A percentile compares a stretch with the other conserved stretches of the same genome.
Evolutionary conservation across 2,888 invertebrate species (phyloP).

Genomic region (Heliconius aoede): DNA sequence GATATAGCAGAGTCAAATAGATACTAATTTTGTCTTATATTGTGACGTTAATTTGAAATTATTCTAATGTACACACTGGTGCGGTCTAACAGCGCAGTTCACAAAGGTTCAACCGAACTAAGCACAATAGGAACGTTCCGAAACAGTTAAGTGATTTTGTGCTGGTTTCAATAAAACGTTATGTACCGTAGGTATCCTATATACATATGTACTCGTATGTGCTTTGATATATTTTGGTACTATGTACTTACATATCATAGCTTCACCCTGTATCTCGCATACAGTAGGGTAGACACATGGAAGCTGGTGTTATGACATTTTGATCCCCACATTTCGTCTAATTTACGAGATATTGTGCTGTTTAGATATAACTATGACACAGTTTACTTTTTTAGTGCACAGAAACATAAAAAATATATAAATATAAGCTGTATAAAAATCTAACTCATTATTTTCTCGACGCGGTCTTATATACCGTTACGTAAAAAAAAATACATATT

Average conservation of each 20-base stretch:
- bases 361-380: not conserved
- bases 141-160: slow-evolving; percentile 9
- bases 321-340: not conserved
- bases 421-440: no score
- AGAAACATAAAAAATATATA: no score
- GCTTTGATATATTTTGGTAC: not conserved
- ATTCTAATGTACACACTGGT: slow-evolving; percentile 12
- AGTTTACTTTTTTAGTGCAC: not conserved
- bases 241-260: not conserved
- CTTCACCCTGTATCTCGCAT: not conserved
- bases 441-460: no score
- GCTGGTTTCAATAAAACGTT: not conserved
- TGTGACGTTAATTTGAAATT: slow-evolving; percentile 13
- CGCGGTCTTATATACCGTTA: no score
- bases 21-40: not conserved
- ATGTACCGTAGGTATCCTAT: not conserved
- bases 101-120: slow-evolving; percentile 13
- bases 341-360: not conserved
- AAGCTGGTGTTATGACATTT: not conserved
- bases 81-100: slow-evolving; percentile 17
- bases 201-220: not conserved
- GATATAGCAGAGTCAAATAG: not conserved
- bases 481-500: no score
- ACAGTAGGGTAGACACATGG: not conserved
- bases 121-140: not conserved